Base-by-base conservation (phyloP, 2,113 vertebrate genomes). In the Gymnarchus niloticus region DNA sequence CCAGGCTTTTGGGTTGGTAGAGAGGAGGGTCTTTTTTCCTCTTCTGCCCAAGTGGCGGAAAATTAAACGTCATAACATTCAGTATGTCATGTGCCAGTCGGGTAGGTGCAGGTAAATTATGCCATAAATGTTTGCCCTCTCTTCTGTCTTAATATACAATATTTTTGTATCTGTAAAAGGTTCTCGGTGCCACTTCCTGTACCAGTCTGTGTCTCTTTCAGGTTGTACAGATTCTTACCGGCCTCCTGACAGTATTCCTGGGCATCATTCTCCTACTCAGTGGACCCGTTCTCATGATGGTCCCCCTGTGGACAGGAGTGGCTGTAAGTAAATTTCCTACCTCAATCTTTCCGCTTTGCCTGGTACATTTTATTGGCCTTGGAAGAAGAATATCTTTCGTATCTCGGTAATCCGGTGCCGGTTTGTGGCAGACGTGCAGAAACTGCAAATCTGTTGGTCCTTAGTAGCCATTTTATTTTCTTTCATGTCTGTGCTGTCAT, bases 151-250 rank as follows among this genome's bases (percentile, higher is more conserved):
- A 0, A 65, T 65, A 61, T 10, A 28, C 17, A 14, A 33, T 17
- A 65, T 65, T 33, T 65, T 54, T 81, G n/a, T 6, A 25, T 51
- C 12, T 14, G 5, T 52, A 3, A 52, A 83, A 23, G 23, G n/a
- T 73, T 73, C 28, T 33, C 37, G 33, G 12, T 52, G 12, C 3
- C 3, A 2, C 4, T 23, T 28, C 10, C 49, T 65, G n/a, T 56
- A 10, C 28, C 19, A 28, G 49, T 10, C 8, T 33, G 9, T 21
- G 0, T 84, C 44, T 52, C n/a, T 33, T 49, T 51, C 61, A 84
- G 83, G 4, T 76, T 52, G 61, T 84, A 3, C 83, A 84, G 59
- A 84, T 84, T 49, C 17, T 52, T 8, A 76, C 4, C 9, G 83
- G 83, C 23, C 48, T 76, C 14, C 7, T 84, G 19, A 84, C 61